Base-by-base conservation (phyloP, 35 echinoderm and acorn worm species). In the Hemicentrotus pulcherrimus region DNA sequence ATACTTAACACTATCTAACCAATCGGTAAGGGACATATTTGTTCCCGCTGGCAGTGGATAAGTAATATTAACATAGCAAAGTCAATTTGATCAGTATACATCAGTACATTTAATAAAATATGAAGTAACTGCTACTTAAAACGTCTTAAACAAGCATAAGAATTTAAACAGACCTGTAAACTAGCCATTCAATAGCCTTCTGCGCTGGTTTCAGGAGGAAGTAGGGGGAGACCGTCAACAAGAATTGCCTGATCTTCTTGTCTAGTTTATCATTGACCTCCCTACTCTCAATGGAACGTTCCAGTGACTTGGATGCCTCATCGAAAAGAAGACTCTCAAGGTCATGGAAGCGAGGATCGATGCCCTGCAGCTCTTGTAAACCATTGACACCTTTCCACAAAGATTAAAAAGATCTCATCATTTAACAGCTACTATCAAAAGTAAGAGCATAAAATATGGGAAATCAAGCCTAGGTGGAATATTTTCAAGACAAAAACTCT, bases 171-270 rank as follows among this genome's bases (percentile, higher is more conserved):
- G 46, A 97, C 98, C 98, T 99, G 88, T 98, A 95, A 18, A 99
- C 92, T 8, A 99, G 95, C 98, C 98, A 99, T 50, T 99, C 98
- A 19, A 97, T 45, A 10, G 98, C 96, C 92, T 99, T 99, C 94
- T 99, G 98, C 0, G 98, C 98, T 33, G 97, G 98, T 59, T 97
- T 98, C 95, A 99, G 55, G 0, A 95, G 95, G 55, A 99, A 97
- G 92, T 98, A 99, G 1, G 98, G 97, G 30, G 97, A 98, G 47
- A 98, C 52, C 6, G 86, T 92, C 24, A 99, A 47, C 65, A 99
- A 92, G 65, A 99, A 99, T 19, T 52, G 18, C 11, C 94, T 60
- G 31, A 99, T 99, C 94, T 98, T 96, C 60, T 97, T 95, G 94
- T 99, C 95, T 4, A 99, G 95, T 19, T 52, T 94, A 31, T 96